These are phyloP conservation scores for Platycheirus albimanus DNA, from an alignment of 2,888 invertebrate species.

Conservation along the genomic window DNA sequence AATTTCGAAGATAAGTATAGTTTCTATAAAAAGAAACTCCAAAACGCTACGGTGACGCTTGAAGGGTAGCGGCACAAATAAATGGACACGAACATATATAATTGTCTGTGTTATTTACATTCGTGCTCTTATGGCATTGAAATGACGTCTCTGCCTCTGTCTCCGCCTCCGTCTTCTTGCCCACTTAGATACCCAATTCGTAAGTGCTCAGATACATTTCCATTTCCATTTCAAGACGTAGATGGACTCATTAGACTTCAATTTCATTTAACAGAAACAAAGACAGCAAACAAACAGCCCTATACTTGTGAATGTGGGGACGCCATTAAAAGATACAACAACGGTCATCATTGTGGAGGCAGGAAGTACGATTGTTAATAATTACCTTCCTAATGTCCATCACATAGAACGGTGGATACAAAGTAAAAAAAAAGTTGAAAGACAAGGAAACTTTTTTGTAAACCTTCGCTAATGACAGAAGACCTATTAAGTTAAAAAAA, in stretches of 20 bases:
- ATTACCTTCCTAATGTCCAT: constrained; percentile 61
- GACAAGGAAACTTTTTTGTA: constrained; percentile 1
- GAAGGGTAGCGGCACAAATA: constrained; percentile 16
- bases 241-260: constrained; percentile 68
- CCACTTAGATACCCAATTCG: constrained; percentile 4
- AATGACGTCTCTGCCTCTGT: constrained; percentile 34
- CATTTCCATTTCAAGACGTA: constrained; percentile 65
- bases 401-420: constrained; percentile 36
- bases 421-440: constrained; percentile 31
- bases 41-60: background rate
- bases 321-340: constrained; percentile 48
- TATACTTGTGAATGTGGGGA: constrained; percentile 56
- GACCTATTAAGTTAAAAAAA: constrained; percentile 4
- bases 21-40: constrained; percentile 42
- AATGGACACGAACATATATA: constrained; percentile 56
- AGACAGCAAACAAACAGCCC: constrained; percentile 16
- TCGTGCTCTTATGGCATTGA: constrained; percentile 52
- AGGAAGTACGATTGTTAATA: constrained; percentile 70
- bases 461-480: constrained; percentile 6
- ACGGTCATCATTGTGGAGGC: constrained; percentile 46
- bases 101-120: constrained; percentile 53
- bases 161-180: too few species aligned
- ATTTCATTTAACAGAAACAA: constrained; percentile 48
- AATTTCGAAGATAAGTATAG: constrained; percentile 43
- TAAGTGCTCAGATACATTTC: constrained; percentile 69